phyloP scores from a whole-genome alignment of 2,888 invertebrate species.

The Caenorhabditis sp. region DNA sequence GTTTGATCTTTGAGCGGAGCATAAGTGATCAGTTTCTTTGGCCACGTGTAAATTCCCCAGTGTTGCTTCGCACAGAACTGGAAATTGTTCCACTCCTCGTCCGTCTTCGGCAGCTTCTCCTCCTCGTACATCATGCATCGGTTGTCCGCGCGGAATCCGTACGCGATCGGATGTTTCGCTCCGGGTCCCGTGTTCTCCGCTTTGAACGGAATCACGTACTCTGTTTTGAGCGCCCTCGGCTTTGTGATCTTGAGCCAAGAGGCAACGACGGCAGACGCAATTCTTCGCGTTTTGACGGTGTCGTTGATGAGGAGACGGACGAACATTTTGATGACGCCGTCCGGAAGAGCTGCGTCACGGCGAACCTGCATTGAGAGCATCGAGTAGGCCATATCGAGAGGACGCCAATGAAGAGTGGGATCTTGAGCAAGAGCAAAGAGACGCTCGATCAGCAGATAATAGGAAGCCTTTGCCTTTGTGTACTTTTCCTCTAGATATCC shows the following conservation, averaged over 20 bases:
- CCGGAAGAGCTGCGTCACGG: slow-evolving; percentile 82
- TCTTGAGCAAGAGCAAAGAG: slow-evolving; percentile 62
- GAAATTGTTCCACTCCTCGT: slow-evolving; percentile 86
- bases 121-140: slow-evolving; percentile 69
- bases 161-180: slow-evolving; percentile 75
- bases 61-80: slow-evolving; percentile 85
- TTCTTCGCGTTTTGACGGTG: slow-evolving; percentile 86
- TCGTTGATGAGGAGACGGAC: slow-evolving; percentile 85
- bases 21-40: slow-evolving; percentile 79
- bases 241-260: slow-evolving; percentile 76
- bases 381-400: slow-evolving; percentile 85
- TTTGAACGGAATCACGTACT: slow-evolving; percentile 53
- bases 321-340: slow-evolving; percentile 84
- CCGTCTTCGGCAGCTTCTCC: slow-evolving; percentile 82
- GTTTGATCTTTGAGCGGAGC: slow-evolving; percentile 69
- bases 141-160: slow-evolving; percentile 84
- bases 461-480: slow-evolving; percentile 39
- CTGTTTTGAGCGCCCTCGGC: slow-evolving; percentile 71
- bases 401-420: slow-evolving; percentile 85
- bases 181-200: slow-evolving; percentile 65
- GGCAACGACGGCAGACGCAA: slow-evolving; percentile 63
- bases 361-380: slow-evolving; percentile 86
- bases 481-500: slow-evolving; percentile 28
- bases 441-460: slow-evolving; percentile 57
- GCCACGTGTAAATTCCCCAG: slow-evolving; percentile 83